phyloP scores from a whole-genome alignment of 1,140 invertebrate genomes.

The Lamellibrachia luymesi region DNA sequence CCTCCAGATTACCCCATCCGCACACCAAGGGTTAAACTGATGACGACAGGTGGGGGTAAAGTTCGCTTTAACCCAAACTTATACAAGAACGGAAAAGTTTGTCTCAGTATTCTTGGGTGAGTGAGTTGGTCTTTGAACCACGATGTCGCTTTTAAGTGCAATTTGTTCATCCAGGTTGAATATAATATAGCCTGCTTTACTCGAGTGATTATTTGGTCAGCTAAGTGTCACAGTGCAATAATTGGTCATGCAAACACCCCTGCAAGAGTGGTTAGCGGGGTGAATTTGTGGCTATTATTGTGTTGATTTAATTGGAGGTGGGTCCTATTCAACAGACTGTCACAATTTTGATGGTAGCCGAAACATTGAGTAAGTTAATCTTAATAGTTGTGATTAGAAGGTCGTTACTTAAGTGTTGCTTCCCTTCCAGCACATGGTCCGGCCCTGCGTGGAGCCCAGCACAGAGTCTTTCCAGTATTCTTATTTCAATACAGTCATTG shows the following conservation, averaged over 20 bases:
- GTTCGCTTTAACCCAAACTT: slow-evolving; percentile 69
- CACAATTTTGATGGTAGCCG: background rate
- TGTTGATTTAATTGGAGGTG: too few relatives aligned
- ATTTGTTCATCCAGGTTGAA: too few relatives aligned
- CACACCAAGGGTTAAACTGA: slow-evolving; percentile 63
- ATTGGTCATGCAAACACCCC: background rate
- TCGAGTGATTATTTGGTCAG: background rate
- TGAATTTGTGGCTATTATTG: too few relatives aligned
- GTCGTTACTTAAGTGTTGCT: background rate
- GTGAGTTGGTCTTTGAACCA: background rate
- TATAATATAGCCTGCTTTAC: background rate
- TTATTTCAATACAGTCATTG: slow-evolving; percentile 65
- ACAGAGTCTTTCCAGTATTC: slow-evolving; percentile 61
- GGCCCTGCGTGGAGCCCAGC: slow-evolving; percentile 66
- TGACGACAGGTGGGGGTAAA: slow-evolving; percentile 65
- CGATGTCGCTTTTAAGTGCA: too few relatives aligned
- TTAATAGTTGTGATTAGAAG: background rate
- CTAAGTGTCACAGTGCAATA: background rate
- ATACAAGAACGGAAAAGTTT: slow-evolving; percentile 68
- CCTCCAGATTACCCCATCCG: slow-evolving; percentile 61
- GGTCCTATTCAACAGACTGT: background rate
- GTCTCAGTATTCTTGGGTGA: slow-evolving; percentile 66
- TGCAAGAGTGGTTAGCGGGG: background rate
- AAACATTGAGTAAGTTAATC: too few relatives aligned
- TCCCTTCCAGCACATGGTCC: slow-evolving; percentile 61